Conservation (phyloP, 2,888 invertebrate genomes). For the Apodemia hepburni region DNA sequence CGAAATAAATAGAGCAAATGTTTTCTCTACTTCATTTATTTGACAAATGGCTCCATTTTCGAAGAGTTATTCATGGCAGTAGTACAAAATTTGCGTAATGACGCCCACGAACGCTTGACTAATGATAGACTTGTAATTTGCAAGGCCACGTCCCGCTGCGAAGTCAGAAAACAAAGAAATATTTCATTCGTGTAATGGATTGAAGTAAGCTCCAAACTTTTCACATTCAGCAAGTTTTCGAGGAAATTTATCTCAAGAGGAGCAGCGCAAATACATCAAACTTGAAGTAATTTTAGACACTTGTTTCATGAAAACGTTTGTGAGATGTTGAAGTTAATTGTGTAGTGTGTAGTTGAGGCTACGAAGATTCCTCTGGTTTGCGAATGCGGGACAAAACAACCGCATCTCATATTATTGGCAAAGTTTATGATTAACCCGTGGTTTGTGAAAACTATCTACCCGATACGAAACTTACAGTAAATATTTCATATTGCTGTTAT, state of each 20-base stretch:
- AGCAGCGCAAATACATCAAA: slow-evolving; percentile 75
- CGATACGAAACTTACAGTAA: neutral
- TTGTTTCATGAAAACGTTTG: slow-evolving; percentile 67
- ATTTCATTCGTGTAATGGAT: slow-evolving; percentile 79
- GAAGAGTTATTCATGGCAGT: slow-evolving; percentile 21
- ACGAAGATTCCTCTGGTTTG: neutral
- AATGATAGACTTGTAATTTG: slow-evolving; percentile 67
- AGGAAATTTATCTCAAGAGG: slow-evolving; percentile 77
- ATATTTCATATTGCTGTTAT: neutral
- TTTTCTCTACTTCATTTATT: slow-evolving; percentile 9
- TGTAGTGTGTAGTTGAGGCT: slow-evolving; percentile 25
- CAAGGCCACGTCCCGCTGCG: slow-evolving; percentile 54
- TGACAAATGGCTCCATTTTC: neutral
- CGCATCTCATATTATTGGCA: slow-evolving; percentile 6
- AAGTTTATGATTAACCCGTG: slow-evolving; percentile 7
- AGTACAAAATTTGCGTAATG: slow-evolving; percentile 31
- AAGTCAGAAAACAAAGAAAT: slow-evolving; percentile 77
- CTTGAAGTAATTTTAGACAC: slow-evolving; percentile 73
- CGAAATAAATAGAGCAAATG: neutral
- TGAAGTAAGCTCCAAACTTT: slow-evolving; percentile 78
- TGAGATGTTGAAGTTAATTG: slow-evolving; percentile 48
- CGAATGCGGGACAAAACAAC: slow-evolving; percentile 7
- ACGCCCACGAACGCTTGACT: slow-evolving; percentile 36
- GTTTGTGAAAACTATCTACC: neutral
- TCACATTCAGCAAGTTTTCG: slow-evolving; percentile 76